phyloP scores from a whole-genome alignment of 1,140 invertebrate species.

The Orchestia grillus region DNA sequence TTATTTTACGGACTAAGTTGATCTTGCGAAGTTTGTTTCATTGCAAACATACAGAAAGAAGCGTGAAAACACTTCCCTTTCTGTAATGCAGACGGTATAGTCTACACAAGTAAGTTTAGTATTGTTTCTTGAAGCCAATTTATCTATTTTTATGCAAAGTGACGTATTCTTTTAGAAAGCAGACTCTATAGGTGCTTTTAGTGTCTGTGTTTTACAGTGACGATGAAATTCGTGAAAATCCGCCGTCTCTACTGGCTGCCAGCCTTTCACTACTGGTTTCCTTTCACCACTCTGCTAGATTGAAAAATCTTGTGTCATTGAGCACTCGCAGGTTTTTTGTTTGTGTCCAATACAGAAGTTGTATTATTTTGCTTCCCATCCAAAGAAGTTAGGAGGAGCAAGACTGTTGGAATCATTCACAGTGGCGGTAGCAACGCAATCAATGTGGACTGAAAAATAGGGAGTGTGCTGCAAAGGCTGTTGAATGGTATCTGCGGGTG shows the following conservation, averaged over 20 bases:
- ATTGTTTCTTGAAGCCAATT: not conserved
- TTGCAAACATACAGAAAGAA: too few relatives aligned
- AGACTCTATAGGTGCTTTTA: too few relatives aligned
- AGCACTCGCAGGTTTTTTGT: not conserved
- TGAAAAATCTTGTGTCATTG: not conserved
- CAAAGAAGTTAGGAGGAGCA: not conserved
- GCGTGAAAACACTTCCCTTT: too few relatives aligned
- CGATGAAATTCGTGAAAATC: not conserved
- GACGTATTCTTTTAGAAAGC: not conserved
- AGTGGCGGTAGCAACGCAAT: not conserved
- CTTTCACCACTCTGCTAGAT: not conserved
- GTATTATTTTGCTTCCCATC: not conserved
- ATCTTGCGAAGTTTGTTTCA: too few relatives aligned
- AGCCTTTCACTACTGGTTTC: not conserved
- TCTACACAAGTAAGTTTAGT: not conserved
- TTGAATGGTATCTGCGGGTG: not conserved
- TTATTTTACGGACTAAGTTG: too few relatives aligned
- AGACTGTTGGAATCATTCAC: not conserved
- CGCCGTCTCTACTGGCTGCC: not conserved
- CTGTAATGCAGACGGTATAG: too few relatives aligned
- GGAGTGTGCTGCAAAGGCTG: not conserved
- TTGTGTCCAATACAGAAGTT: not conserved
- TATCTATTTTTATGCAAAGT: not conserved
- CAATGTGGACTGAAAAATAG: not conserved
- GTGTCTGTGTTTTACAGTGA: not conserved